Percentiles rank a stretch among this genome's conserved stretches.
Evolutionary conservation across 2,888 invertebrate genomes (phyloP).

Genomic region (Desoria tigrina): DNA sequence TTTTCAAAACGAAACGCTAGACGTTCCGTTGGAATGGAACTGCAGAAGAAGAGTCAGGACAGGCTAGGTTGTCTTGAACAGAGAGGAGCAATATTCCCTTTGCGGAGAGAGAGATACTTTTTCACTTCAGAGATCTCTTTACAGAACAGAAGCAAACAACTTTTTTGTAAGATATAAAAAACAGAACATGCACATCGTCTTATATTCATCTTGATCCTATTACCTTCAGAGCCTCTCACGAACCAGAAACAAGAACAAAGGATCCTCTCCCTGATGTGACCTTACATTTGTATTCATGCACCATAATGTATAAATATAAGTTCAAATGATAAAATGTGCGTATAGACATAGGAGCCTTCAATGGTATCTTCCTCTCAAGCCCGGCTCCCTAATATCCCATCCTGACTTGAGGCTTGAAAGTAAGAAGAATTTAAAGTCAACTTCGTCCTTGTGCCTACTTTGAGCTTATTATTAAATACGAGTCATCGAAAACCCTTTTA

Average conservation of each 20-base stretch:
- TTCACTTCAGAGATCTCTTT: conserved; percentile 16
- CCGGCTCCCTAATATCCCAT: too few species aligned
- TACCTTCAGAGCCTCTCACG: conserved; percentile 21
- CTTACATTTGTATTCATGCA: conserved; percentile 18
- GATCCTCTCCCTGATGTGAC: background rate
- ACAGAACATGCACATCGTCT: conserved; percentile 23
- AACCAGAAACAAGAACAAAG: conserved; percentile 15
- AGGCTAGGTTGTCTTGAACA: background rate
- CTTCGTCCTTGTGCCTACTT: conserved; percentile 1
- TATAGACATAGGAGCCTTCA: too few species aligned
- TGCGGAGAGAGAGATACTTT: conserved; percentile 15
- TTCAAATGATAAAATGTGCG: background rate
- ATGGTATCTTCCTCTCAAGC: too few species aligned
- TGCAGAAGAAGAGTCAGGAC: too few species aligned
- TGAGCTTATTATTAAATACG: background rate
- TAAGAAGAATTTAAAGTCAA: too few species aligned
- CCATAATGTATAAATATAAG: conserved; percentile 1
- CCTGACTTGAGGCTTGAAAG: too few species aligned
- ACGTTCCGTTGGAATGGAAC: too few species aligned
- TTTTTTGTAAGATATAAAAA: conserved; percentile 20
- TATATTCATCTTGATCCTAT: conserved; percentile 31
- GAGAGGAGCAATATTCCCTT: conserved; percentile 10
- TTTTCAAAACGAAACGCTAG: too few species aligned
- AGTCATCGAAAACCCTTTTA: background rate
- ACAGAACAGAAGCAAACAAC: conserved; percentile 25